These are phyloP conservation scores for Origma solitaria DNA, from an alignment of 2,113 vertebrate genomes.

Conservation along the genomic window DNA sequence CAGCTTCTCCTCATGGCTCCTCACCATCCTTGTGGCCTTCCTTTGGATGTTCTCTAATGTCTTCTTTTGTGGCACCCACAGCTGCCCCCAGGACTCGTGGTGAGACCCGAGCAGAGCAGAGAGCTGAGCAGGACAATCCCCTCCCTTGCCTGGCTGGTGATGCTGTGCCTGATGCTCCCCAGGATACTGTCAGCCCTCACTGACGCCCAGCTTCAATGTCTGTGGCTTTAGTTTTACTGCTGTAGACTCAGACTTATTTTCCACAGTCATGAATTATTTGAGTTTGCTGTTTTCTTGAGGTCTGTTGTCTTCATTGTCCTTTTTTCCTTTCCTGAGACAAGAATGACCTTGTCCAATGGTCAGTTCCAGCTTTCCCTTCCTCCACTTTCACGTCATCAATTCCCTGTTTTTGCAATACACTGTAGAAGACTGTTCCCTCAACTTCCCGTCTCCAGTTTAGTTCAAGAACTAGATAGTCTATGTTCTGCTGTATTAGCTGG, in stretches of 20 bases:
- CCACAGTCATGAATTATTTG: not conserved
- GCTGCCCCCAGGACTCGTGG: rapidly evolving
- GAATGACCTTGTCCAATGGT: not conserved
- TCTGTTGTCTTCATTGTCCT: not conserved
- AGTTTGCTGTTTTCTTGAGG: not conserved
- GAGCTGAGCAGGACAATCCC: not conserved
- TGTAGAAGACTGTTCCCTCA: not conserved
- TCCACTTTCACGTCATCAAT: not conserved
- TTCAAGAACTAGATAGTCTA: not conserved
- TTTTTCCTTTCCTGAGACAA: not conserved
- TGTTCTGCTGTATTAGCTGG: not conserved
- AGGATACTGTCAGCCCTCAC: not conserved
- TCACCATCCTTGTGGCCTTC: not conserved
- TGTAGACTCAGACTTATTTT: not conserved
- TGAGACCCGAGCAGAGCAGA: rapidly evolving
- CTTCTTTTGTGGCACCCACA: rapidly evolving
- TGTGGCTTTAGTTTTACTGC: not conserved
- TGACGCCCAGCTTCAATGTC: not conserved
- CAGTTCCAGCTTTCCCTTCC: not conserved
- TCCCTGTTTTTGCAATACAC: not conserved
- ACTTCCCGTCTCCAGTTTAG: not conserved
- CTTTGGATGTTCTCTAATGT: not conserved
- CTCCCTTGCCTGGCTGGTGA: rapidly evolving
- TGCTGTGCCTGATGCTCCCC: not conserved
- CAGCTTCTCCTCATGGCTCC: rapidly evolving